These are phyloP conservation scores for Hirtodrosophila histrioides DNA, from an alignment of 2,888 invertebrate genomes.

Conservation along the genomic window DNA sequence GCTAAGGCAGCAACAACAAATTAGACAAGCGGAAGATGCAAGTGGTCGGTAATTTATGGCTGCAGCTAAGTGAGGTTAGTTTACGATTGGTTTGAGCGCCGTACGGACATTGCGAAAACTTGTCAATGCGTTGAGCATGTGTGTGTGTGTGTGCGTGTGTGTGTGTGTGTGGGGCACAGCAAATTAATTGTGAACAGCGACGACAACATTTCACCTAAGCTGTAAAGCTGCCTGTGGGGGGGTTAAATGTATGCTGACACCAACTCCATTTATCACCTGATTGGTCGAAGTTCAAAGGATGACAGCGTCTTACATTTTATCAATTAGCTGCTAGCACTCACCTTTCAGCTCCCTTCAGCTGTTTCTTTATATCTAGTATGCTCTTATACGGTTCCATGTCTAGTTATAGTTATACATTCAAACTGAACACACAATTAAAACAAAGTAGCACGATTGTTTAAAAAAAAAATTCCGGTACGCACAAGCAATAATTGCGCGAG, in stretches of 20 bases:
- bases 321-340: slow-evolving; percentile 44
- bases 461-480: slow-evolving; percentile 18
- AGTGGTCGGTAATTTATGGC: slow-evolving; percentile 53
- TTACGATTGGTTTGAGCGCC: slow-evolving; percentile 16
- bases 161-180: slow-evolving; percentile 7
- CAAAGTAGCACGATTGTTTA: not conserved
- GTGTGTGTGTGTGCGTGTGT: slow-evolving; percentile 6
- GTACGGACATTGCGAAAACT: slow-evolving; percentile 27
- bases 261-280: slow-evolving; percentile 62
- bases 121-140: slow-evolving; percentile 33
- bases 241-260: slow-evolving; percentile 57
- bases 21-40: slow-evolving; percentile 58
- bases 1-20: slow-evolving; percentile 28
- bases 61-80: slow-evolving; percentile 29
- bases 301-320: slow-evolving; percentile 27
- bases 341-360: not conserved
- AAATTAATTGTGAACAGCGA: slow-evolving; percentile 76
- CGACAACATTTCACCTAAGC: slow-evolving; percentile 34
- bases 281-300: slow-evolving; percentile 54
- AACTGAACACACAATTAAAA: not conserved
- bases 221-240: slow-evolving; percentile 12
- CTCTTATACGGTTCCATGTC: not conserved
- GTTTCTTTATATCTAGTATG: not conserved
- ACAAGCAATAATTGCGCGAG: slow-evolving; percentile 9
- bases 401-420: no score